Base-by-base conservation (phyloP, 1,140 invertebrate species). In the Archivesica marissinica region DNA sequence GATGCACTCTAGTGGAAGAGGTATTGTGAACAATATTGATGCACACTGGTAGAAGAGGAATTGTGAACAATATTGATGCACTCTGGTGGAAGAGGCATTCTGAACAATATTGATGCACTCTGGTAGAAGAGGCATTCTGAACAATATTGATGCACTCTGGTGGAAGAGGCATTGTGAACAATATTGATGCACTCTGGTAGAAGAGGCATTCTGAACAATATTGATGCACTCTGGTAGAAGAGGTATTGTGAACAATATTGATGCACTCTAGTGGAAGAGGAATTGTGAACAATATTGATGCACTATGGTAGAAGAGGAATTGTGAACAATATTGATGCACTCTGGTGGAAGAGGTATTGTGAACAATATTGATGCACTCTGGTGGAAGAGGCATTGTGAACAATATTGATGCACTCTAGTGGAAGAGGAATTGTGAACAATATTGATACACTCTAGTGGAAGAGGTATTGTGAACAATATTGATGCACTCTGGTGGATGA, bases 221-320 rank as follows among this genome's bases (percentile, higher is more conserved):
- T n/a, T n/a, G n/a, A n/a, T n/a, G n/a, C n/a, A n/a, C n/a, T n/a
- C n/a, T n/a, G n/a, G n/a, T n/a, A n/a, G n/a, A n/a, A n/a, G n/a
- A n/a, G n/a, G n/a, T n/a, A n/a, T 41, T 35, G 41, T 47, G 87
- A 86, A 61, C 76, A 0, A 97, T 97, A 0, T 96, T 96, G 91
- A 98, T 96, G 39, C 96, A 96, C 7, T 98, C 98, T 0, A 98
- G 98, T 0, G 98, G 97, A 25, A 99, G 92, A 0, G 98, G 98
- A 20, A 98, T 90, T 78, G 93, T 94, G 86, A 15, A 89, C n/a
- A n/a, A n/a, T n/a, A n/a, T n/a, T n/a, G n/a, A n/a, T n/a, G n/a
- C n/a, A n/a, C n/a, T n/a, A n/a, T n/a, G n/a, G n/a, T n/a, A n/a
- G n/a, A n/a, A n/a, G n/a, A n/a, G n/a, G n/a, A 87, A 28, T 41